Conservation (phyloP, 2,113 vertebrate genomes). For the Conger conger region DNA sequence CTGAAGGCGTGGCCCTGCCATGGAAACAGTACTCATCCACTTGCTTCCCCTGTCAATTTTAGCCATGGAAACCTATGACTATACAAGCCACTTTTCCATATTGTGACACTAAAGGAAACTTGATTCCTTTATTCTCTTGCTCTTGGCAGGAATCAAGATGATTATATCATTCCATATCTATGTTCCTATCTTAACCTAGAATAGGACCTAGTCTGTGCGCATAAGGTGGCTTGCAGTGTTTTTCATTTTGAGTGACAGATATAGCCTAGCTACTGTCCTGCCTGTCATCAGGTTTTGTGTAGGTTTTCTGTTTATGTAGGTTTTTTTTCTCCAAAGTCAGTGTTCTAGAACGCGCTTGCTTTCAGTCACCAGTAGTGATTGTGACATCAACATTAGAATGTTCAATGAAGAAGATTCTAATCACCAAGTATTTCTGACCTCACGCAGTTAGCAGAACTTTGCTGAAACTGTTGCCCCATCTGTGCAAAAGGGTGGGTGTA, state of each 20-base stretch:
- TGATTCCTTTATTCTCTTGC: background rate
- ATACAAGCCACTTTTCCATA: background rate
- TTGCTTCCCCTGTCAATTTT: background rate
- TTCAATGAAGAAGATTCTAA: no score
- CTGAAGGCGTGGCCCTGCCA: background rate
- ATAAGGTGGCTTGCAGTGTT: background rate
- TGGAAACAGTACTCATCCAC: background rate
- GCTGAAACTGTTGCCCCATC: background rate
- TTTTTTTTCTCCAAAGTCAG: no score
- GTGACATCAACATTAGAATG: no score
- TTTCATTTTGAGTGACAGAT: conserved; percentile 1
- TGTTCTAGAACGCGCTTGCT: no score
- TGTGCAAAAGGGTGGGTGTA: background rate
- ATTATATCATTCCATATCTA: background rate
- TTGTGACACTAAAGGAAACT: background rate
- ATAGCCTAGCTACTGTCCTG: background rate
- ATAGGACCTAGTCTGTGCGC: background rate
- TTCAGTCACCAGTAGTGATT: no score
- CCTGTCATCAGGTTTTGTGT: background rate
- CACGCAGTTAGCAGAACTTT: background rate
- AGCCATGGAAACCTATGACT: background rate
- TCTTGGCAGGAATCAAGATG: background rate
- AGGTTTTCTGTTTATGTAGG: no score
- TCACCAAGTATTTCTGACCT: no score
- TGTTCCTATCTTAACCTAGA: background rate